Evolutionary conservation across 2,888 invertebrate genomes (phyloP).

Genomic region (Apoderus coryli): DNA sequence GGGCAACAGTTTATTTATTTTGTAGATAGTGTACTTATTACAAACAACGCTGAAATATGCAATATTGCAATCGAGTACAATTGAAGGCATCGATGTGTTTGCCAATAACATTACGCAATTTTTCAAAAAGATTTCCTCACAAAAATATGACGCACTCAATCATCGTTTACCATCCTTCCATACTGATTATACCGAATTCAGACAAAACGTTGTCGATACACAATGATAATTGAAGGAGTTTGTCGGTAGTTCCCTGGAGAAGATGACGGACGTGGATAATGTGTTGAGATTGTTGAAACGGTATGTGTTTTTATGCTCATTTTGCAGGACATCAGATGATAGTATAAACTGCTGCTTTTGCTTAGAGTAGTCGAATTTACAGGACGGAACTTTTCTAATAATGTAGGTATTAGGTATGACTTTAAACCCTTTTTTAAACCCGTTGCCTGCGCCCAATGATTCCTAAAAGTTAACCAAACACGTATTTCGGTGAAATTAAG

Average conservation of each 20-base stretch:
- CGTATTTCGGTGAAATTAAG: no score
- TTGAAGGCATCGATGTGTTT: conserved; percentile 67
- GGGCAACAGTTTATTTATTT: no score
- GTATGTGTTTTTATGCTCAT: no score
- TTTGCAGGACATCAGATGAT: no score
- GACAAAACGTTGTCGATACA: conserved; percentile 49
- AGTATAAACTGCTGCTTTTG: no score
- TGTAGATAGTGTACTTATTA: conserved; percentile 60
- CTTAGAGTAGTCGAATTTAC: no score
- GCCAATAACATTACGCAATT: conserved; percentile 48
- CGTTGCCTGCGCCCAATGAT: no score
- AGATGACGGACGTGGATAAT: conserved; percentile 29
- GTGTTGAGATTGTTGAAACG: conserved; percentile 27
- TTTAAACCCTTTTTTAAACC: no score
- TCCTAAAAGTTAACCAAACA: no score
- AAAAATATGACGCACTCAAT: conserved; percentile 67
- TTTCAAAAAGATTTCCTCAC: conserved; percentile 49
- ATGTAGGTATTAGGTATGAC: no score
- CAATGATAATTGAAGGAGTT: conserved; percentile 60
- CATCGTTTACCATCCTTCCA: conserved; percentile 63
- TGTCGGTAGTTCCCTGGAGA: conserved; percentile 40
- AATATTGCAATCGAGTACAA: conserved; percentile 55
- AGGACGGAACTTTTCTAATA: no score
- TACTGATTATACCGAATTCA: conserved; percentile 58
- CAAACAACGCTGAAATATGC: conserved; percentile 58